These are phyloP conservation scores for Linnaemya vulpina DNA, from an alignment of 2,888 invertebrate species.

Conservation along the genomic window DNA sequence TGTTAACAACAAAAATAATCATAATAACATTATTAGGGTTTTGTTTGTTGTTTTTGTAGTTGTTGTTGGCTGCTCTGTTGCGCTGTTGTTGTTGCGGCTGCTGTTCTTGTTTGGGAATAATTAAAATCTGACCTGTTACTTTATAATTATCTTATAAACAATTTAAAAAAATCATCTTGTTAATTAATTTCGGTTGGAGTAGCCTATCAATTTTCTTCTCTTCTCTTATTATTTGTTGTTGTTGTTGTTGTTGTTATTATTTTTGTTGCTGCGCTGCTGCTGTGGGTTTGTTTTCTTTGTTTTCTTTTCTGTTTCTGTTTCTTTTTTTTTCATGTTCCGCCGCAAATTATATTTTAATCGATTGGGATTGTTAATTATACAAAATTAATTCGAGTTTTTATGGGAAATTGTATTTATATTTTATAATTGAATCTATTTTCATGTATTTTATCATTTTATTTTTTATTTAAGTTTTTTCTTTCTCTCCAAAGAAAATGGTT, in stretches of 20 bases:
- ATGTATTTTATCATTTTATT: no score
- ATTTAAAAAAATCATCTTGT: conserved; percentile 70
- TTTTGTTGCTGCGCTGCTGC: no score
- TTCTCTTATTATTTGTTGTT: no score
- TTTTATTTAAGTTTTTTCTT: neutral
- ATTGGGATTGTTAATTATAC: conserved; percentile 43
- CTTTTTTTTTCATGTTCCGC: conserved; percentile 40
- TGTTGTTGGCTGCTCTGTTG: neutral
- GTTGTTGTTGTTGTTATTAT: no score
- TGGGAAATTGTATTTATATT: conserved; percentile 36
- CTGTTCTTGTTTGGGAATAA: conserved; percentile 43
- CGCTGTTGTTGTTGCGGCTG: conserved; percentile 8
- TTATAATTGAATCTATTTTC: conserved; percentile 30
- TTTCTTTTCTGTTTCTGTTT: neutral
- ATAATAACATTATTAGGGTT: conserved; percentile 49
- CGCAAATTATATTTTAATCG: conserved; percentile 56
- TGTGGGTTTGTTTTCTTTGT: no score
- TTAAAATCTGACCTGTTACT: conserved; percentile 65
- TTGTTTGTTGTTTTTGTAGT: conserved; percentile 9
- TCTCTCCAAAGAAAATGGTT: neutral
- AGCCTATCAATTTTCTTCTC: conserved; percentile 52
- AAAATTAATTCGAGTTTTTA: conserved; percentile 52
- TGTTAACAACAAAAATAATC: conserved; percentile 48
- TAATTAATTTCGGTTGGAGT: conserved; percentile 74
- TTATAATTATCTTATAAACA: conserved; percentile 48